Evolutionary conservation across 1,140 invertebrate genomes (phyloP).

Genomic region (Dolichoris vasculosae): DNA sequence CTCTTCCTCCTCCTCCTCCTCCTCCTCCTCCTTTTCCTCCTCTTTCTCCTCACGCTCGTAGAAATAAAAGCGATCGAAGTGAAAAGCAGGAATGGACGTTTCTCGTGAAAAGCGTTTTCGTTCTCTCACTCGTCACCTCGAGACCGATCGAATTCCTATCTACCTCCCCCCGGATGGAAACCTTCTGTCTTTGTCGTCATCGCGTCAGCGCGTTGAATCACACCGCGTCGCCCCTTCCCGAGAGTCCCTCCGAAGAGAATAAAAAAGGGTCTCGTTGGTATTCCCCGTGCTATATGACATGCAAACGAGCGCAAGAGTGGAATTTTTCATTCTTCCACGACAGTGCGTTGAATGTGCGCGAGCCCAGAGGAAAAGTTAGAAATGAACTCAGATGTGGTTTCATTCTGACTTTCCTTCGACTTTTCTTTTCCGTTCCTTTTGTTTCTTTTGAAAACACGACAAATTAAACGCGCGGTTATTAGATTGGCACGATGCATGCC

Average conservation of each 20-base stretch:
- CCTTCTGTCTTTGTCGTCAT: neutral
- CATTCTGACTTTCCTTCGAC: neutral
- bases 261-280: constrained; percentile 4
- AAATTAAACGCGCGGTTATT: neutral
- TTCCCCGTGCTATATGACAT: neutral
- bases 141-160: neutral
- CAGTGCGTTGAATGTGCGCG: too few relatives aligned
- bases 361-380: neutral
- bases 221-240: neutral
- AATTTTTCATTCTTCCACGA: neutral
- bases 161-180: neutral
- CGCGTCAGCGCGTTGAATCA: too few relatives aligned
- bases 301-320: constrained; percentile 15
- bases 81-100: neutral
- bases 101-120: neutral
- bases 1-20: too few relatives aligned
- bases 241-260: neutral
- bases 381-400: neutral
- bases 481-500: neutral
- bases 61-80: neutral
- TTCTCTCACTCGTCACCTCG: neutral
- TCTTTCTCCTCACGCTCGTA: too few relatives aligned
- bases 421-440: neutral
- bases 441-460: too few relatives aligned
- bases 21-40: too few relatives aligned